These are phyloP conservation scores for Okapia johnstoni DNA, from an alignment of 2,113 vertebrate species.

Conservation along the genomic window DNA sequence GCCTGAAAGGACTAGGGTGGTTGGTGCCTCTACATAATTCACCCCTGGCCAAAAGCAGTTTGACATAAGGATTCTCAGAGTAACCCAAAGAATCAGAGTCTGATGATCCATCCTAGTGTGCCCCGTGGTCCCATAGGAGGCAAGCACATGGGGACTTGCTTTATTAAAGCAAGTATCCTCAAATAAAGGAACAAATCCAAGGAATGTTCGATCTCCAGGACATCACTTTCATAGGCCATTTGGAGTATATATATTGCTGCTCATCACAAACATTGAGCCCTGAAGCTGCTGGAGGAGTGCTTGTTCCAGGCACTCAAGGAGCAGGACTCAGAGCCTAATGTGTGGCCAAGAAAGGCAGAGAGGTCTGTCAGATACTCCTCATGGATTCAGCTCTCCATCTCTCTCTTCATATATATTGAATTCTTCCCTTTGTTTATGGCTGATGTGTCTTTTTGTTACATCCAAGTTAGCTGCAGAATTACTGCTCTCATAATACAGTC, in stretches of 20 bases:
- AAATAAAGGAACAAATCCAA: background rate
- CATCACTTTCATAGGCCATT: background rate
- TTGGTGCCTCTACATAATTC: background rate
- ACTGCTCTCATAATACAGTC: background rate
- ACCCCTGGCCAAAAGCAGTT: background rate
- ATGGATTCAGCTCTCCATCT: background rate
- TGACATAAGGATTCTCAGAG: conserved; percentile 15
- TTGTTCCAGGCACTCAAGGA: background rate
- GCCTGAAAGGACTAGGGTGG: background rate
- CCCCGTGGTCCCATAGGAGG: background rate
- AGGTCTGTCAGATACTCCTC: background rate
- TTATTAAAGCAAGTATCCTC: background rate
- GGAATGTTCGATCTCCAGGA: background rate
- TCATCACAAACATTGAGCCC: background rate
- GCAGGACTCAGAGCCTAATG: background rate
- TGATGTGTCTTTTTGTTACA: background rate
- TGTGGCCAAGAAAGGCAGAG: background rate
- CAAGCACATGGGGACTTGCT: background rate
- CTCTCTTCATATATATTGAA: background rate
- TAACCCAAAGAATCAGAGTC: background rate
- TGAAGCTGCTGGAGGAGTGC: background rate
- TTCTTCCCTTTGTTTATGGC: background rate
- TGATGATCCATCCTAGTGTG: background rate
- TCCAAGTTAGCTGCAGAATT: background rate
- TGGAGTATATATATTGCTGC: background rate